These are phyloP conservation scores for Phalacrocorax pelagicus DNA, from an alignment of 2,113 vertebrate species.

Conservation along the genomic window DNA sequence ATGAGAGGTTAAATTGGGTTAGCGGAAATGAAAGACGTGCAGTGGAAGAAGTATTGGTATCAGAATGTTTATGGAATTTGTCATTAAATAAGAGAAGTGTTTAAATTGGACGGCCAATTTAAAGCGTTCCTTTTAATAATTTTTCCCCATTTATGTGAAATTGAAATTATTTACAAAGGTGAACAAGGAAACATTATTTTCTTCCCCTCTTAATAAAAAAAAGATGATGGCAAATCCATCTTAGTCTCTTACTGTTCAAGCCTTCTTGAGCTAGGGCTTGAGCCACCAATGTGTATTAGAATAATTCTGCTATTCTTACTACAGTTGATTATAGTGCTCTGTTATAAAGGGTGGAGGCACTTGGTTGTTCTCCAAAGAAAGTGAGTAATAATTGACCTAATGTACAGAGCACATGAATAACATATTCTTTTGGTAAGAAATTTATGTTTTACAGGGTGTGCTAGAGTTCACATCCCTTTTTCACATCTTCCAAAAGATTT, in stretches of 20 bases:
- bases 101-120: constrained; percentile 53
- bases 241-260: constrained; percentile 26
- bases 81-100: constrained; percentile 62
- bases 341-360: constrained; percentile 74
- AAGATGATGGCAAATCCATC: constrained; percentile 43
- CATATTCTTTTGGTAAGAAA: constrained; percentile 77
- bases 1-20: constrained; percentile 57
- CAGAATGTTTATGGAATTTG: constrained; percentile 66
- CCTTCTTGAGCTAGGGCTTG: constrained; percentile 7
- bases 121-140: constrained; percentile 36
- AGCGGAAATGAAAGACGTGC: neutral
- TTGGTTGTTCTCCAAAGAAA: constrained; percentile 78
- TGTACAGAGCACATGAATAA: constrained; percentile 81
- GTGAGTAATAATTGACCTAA: constrained; percentile 84
- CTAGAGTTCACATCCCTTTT: constrained; percentile 75
- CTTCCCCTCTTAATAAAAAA: neutral
- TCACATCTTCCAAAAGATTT: constrained; percentile 73
- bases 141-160: constrained; percentile 40
- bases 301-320: constrained; percentile 62
- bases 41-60: constrained; percentile 65
- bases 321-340: constrained; percentile 68
- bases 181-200: constrained; percentile 37
- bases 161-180: constrained; percentile 59
- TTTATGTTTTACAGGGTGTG: constrained; percentile 74
- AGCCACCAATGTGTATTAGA: constrained; percentile 34